Evolutionary conservation across 2,797 vertebrate genomes (phyloP), one percentile per base, ranked within the genome.

Genomic region (Notoglanidium macrostoma): DNA sequence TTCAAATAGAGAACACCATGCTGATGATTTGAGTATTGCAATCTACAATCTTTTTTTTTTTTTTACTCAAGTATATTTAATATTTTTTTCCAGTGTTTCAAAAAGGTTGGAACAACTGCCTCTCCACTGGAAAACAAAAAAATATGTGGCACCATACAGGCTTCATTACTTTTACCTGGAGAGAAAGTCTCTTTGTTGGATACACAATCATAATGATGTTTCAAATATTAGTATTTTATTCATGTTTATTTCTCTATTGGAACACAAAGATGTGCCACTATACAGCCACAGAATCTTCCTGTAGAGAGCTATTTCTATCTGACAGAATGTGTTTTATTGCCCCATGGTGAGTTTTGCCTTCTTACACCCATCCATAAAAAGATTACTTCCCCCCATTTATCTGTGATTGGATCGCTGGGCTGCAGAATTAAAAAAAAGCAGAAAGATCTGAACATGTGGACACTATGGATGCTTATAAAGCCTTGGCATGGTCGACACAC

Each of bases 361-460:
- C 21, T 32, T 70, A 90, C 86, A 89, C 90, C 88, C 86, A 89
- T 90, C 88, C 79, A 91, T 89, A 87, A 85, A 88, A 89, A 91
- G 93, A 95, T 94, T 93, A 94, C 89, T 89, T 72, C 89, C 85
- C 89, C 85, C 92, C 6, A 87, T 89, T 89, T 88, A 89, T 83
- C 85, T 91, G 92, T 87, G 86, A 89, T 81, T 83, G 79, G 63
- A 88, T 78, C 46, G 79, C 89, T 88, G 55, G 87, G 89, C 91
- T 84, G 90, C 54, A 87, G 76, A 87, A 89, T 87, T 91, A 92
- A 83, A 91, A 90, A 90, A 84, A 87, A 93, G 90, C 93, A 95
- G 94, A 17, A 94, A 92, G 93, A 93, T 91, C 91, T 91, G 91
- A 89, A 92, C 93, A 92, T 91, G 91, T 88, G 90, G 84, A 87